Percentiles rank a stretch among this genome's conserved stretches.
phyloP scores from a whole-genome alignment of 2,113 vertebrate species.

The Bubo blakistoni region DNA sequence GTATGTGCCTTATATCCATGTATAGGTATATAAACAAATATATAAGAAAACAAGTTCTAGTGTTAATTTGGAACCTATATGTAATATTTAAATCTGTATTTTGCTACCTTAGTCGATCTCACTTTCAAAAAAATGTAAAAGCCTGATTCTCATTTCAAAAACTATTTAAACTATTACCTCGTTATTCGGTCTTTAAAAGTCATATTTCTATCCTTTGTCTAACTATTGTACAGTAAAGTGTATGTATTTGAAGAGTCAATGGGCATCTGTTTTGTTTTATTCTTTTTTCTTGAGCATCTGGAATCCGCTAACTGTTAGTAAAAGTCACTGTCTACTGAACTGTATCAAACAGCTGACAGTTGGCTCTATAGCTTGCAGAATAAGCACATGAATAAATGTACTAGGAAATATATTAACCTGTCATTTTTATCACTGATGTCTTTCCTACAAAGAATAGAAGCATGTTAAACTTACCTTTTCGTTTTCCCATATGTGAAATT shows the following conservation, averaged over 20 bases:
- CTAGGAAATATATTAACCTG: constrained; percentile 54
- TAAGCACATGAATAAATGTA: constrained; percentile 50
- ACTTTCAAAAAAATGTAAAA: neutral
- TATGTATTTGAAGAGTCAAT: neutral
- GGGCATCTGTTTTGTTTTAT: neutral
- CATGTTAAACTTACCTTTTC: constrained; percentile 31
- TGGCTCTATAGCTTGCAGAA: constrained; percentile 46
- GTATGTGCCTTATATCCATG: neutral
- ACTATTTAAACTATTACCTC: neutral
- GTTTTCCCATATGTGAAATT: constrained; percentile 29
- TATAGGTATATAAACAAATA: neutral
- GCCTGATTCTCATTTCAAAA: neutral
- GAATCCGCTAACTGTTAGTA: constrained; percentile 15
- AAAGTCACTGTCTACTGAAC: constrained; percentile 26
- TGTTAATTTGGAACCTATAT: neutral
- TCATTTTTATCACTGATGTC: constrained; percentile 49
- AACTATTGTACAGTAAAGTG: neutral
- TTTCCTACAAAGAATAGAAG: constrained; percentile 38
- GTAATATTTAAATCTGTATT: neutral
- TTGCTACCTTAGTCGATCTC: neutral
- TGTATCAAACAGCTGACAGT: constrained; percentile 31
- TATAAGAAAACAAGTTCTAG: neutral
- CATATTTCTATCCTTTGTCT: neutral
- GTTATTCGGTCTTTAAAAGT: neutral
- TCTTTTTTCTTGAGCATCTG: neutral